Base-by-base conservation (phyloP, 2,113 vertebrate genomes). In the Trinectes maculatus region DNA sequence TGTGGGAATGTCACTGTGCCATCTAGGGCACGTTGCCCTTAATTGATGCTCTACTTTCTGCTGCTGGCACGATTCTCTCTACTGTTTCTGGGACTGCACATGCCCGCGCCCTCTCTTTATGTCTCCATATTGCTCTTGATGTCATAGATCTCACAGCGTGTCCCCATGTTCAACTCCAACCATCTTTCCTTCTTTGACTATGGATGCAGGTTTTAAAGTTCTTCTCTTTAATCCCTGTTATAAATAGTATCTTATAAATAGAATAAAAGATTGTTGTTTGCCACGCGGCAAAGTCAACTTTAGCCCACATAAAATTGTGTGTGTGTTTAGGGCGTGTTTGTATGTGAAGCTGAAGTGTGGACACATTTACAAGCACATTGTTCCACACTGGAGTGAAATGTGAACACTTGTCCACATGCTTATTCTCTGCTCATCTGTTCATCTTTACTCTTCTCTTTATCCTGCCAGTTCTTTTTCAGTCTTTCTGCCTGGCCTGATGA, bases 31-130 rank as follows among this genome's bases (percentile, higher is more conserved):
- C 52, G 74, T 69, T 86, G 91, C 76, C 86, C 88, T 91, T 92
- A 92, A 92, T 93, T 92, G 89, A 89, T 92, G 90, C 80, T 92
- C 92, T 36, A 93, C 74, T 92, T 93, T 79, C 70, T 63, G 64
- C 82, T 79, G 70, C 81, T 90, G 84, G 77, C 85, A 77, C 84
- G 77, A 80, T 86, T 86, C 83, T 86, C 68, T 21, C 21, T 67
- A 33, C 65, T 70, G 80, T 76, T 91, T 91, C 80, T 87, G 75
- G 87, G 82, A 76, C 81, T 86, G 67, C 66, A 77, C 22, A 57
- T 16, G 59, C 43, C 26, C 37, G 43, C 31, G 51, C 42, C 22
- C 51, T 55, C 69, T 36, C 39, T 57, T 9, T 64, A 60, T 77
- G 62, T 48, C 31, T 71, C 34, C 25, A 57, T 65, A 28, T 64